phyloP scores from a whole-genome alignment of 2,888 invertebrate species.

The Papilio demoleus region DNA sequence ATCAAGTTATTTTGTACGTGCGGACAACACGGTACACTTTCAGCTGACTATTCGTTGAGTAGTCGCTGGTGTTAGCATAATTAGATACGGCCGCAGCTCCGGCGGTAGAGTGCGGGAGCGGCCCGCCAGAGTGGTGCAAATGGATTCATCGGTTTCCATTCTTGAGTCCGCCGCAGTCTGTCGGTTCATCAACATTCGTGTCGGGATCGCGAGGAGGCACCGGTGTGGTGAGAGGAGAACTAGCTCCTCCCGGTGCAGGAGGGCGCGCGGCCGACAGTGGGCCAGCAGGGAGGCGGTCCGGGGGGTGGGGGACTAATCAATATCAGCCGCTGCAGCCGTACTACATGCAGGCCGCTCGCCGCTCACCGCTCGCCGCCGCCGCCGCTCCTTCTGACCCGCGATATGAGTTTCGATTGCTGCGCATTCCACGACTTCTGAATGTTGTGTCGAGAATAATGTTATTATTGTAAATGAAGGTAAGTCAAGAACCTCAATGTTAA shows the following conservation, averaged over 20 bases:
- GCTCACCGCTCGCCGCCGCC: background rate
- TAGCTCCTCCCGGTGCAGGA: too few species aligned
- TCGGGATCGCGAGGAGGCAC: slow-evolving; percentile 38
- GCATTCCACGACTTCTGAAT: background rate
- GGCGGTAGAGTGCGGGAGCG: background rate
- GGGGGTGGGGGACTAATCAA: slow-evolving; percentile 63
- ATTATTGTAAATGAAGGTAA: background rate
- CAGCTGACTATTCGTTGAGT: too few species aligned
- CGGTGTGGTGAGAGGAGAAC: too few species aligned
- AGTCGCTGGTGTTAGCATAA: too few species aligned
- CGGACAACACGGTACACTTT: too few species aligned
- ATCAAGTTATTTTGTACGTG: too few species aligned
- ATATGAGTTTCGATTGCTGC: background rate
- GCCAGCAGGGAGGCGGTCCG: too few species aligned
- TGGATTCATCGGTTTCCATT: too few species aligned
- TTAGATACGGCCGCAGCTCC: too few species aligned
- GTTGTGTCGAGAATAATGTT: background rate
- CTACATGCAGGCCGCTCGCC: slow-evolving; percentile 36
- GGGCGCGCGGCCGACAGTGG: slow-evolving; percentile 37
- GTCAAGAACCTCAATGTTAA: too few species aligned
- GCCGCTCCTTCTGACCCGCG: background rate
- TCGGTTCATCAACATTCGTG: slow-evolving; percentile 27
- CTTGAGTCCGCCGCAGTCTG: too few species aligned
- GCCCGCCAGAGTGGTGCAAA: background rate
- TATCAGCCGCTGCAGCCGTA: slow-evolving; percentile 65